Evolutionary conservation across 2,113 vertebrate genomes (phyloP).

Genomic region (Orientallactaga bullata): DNA sequence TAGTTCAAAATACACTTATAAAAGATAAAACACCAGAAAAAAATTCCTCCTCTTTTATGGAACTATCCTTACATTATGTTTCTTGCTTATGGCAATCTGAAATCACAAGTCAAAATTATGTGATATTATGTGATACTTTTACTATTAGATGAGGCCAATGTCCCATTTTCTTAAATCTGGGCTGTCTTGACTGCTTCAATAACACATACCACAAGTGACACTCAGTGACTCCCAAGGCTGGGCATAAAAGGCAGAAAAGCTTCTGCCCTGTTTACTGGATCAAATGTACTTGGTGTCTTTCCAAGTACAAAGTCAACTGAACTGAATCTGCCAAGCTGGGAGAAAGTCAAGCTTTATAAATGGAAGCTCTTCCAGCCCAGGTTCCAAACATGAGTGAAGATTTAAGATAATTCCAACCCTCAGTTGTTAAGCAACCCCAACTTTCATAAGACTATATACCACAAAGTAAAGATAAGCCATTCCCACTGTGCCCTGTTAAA

Average conservation of each 20-base stretch:
- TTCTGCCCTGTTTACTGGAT: background rate
- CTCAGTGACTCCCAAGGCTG: background rate
- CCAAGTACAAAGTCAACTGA: background rate
- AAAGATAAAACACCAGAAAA: background rate
- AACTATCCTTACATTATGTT: conserved; percentile 9
- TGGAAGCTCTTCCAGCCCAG: too few species aligned
- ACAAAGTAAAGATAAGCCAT: background rate
- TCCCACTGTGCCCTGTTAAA: background rate
- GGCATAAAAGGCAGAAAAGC: conserved; percentile 16
- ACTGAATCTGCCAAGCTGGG: background rate
- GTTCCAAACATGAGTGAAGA: background rate
- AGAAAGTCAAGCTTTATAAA: background rate
- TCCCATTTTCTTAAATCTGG: background rate
- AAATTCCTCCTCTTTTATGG: background rate
- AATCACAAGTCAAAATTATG: conserved; percentile 44
- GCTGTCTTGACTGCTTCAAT: background rate
- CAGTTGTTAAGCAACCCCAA: background rate
- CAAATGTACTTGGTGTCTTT: background rate
- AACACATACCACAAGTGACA: background rate
- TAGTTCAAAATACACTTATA: too few species aligned
- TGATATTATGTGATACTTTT: background rate
- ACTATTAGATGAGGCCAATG: background rate
- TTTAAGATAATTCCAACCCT: background rate
- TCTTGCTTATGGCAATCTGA: conserved; percentile 30
- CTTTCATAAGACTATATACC: background rate